A percentile compares a stretch with the other conserved stretches of the same genome.
Evolutionary conservation across 2,113 vertebrate species (phyloP).

Genomic region (Pygoscelis adeliae): DNA sequence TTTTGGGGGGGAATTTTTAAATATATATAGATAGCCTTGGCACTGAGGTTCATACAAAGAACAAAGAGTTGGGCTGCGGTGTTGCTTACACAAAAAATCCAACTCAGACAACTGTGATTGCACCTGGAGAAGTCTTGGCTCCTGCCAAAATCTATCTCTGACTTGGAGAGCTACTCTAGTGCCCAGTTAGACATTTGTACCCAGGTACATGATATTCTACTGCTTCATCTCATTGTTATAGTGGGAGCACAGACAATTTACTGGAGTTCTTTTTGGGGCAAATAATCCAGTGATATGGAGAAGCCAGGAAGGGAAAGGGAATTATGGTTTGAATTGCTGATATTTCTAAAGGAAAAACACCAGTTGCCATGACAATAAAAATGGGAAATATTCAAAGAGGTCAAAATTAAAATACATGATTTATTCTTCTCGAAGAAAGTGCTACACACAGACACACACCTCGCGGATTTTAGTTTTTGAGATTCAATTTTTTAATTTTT

Average conservation of each 20-base stretch:
- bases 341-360: constrained; percentile 35
- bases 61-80: neutral
- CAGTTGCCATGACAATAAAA: constrained; percentile 65
- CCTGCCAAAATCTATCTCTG: neutral
- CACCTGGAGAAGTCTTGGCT: neutral
- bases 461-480: neutral
- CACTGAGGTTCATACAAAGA: neutral
- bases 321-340: neutral
- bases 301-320: neutral
- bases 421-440: constrained; percentile 19
- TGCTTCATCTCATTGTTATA: neutral
- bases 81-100: neutral
- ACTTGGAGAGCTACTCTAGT: neutral
- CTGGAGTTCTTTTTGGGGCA: neutral
- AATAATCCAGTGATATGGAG: neutral
- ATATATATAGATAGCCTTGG: neutral
- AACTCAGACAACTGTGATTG: neutral
- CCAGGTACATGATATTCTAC: neutral
- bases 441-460: neutral
- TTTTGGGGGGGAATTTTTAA: too few species aligned
- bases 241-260: neutral
- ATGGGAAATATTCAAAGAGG: constrained; percentile 42
- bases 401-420: constrained; percentile 57
- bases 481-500: neutral
- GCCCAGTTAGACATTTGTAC: neutral